phyloP scores from a whole-genome alignment of 2,888 invertebrate genomes.

The Eustalomyia histrio region DNA sequence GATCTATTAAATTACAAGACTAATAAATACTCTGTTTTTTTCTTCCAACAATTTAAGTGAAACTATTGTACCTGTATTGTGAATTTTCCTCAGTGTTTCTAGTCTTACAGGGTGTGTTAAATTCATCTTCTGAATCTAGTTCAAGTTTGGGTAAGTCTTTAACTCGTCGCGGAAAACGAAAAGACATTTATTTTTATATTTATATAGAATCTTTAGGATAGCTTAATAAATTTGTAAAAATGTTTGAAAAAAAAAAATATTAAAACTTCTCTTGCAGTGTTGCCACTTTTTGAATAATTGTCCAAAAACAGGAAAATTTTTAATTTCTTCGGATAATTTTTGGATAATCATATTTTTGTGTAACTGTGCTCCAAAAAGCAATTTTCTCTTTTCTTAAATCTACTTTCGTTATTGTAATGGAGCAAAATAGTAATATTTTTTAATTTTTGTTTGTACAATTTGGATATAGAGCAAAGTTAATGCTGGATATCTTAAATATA shows the following conservation, averaged over 20 bases:
- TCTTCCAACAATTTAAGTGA: neutral
- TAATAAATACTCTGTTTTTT: neutral
- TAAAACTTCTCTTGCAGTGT: too few species aligned
- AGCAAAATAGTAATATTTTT: too few species aligned
- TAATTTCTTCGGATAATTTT: too few species aligned
- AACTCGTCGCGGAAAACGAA: constrained; percentile 73
- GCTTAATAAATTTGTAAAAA: neutral
- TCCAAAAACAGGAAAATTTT: too few species aligned
- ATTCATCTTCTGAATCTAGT: constrained; percentile 77
- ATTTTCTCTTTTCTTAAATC: too few species aligned
- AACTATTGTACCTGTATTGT: constrained; percentile 19
- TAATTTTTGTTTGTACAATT: too few species aligned
- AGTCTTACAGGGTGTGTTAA: constrained; percentile 71
- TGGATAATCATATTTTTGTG: too few species aligned
- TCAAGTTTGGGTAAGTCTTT: constrained; percentile 75
- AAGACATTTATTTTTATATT: constrained; percentile 60
- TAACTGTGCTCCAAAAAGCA: too few species aligned
- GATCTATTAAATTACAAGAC: constrained; percentile 16
- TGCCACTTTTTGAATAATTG: too few species aligned
- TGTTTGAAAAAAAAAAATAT: constrained; percentile 39
- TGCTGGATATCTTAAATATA: too few species aligned
- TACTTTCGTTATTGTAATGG: too few species aligned
- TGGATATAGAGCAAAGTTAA: too few species aligned
- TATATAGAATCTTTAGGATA: neutral
- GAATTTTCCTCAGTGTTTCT: constrained; percentile 41